Conservation (phyloP, 1,140 invertebrate species). For the Trichogramma pretiosum region DNA sequence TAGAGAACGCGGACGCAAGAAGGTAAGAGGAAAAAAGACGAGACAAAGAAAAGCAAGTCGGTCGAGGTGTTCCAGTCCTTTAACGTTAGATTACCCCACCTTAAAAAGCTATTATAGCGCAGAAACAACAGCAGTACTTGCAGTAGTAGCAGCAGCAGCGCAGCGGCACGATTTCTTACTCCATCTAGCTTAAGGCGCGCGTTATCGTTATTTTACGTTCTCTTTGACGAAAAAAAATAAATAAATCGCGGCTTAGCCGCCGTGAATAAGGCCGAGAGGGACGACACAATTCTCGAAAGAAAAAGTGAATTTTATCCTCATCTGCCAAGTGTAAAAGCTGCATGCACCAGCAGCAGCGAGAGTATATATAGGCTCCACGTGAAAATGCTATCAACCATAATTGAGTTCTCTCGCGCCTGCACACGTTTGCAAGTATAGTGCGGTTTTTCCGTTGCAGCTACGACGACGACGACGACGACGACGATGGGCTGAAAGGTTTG, state of each 20-base stretch:
- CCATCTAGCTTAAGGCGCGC: neutral
- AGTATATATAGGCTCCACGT: neutral
- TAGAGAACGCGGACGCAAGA: neutral
- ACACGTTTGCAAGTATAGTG: conserved; percentile 4
- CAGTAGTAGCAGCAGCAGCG: too few relatives aligned
- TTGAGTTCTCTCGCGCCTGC: conserved; percentile 6
- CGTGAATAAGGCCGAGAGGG: too few relatives aligned
- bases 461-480: too few relatives aligned
- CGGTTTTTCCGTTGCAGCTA: neutral
- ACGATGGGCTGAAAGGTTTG: conserved; percentile 8
- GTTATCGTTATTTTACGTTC: neutral
- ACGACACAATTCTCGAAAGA: too few relatives aligned
- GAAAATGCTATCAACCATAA: conserved; percentile 17
- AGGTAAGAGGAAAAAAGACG: neutral
- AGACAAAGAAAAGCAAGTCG: neutral
- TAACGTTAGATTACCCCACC: conserved; percentile 12
- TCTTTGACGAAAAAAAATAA: too few relatives aligned
- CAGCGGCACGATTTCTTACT: neutral
- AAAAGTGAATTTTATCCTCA: too few relatives aligned
- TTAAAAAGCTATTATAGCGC: conserved; percentile 2
- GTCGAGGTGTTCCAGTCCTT: neutral
- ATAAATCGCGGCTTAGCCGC: too few relatives aligned
- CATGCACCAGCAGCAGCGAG: too few relatives aligned
- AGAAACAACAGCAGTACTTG: too few relatives aligned
- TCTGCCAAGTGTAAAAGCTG: too few relatives aligned